A percentile compares a stretch with the other conserved stretches of the same genome.
phyloP scores from a whole-genome alignment of 2,888 invertebrate species.

The Creontiades dilutus region DNA sequence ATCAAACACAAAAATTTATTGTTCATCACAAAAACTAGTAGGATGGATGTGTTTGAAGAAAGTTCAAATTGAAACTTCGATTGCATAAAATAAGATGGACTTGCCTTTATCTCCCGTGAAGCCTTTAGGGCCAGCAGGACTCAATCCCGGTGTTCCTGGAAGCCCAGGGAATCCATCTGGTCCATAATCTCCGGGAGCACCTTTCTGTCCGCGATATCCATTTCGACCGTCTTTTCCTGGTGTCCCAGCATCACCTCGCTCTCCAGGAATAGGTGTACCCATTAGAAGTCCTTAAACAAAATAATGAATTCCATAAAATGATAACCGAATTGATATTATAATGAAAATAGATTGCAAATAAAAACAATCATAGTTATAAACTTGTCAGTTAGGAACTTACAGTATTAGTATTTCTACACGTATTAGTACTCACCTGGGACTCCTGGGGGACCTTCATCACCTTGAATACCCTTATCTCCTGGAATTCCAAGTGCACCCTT shows the following conservation, averaged over 20 bases:
- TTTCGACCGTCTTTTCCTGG: slow-evolving; percentile 77
- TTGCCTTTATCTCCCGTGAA: slow-evolving; percentile 74
- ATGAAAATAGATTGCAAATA: too few relatives aligned
- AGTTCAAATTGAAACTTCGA: too few relatives aligned
- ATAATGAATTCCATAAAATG: background rate
- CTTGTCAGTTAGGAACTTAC: too few relatives aligned
- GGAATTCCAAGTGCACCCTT: slow-evolving; percentile 63
- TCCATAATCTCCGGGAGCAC: slow-evolving; percentile 89
- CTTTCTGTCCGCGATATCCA: slow-evolving; percentile 86
- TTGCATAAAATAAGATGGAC: background rate
- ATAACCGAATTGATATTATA: too few relatives aligned
- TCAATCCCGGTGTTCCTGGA: slow-evolving; percentile 81
- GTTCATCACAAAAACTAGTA: too few relatives aligned
- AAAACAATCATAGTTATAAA: too few relatives aligned
- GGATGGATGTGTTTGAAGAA: too few relatives aligned
- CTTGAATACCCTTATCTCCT: slow-evolving; percentile 73
- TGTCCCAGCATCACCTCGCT: slow-evolving; percentile 76
- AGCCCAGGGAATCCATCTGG: slow-evolving; percentile 84
- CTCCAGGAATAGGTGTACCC: slow-evolving; percentile 47
- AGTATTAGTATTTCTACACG: too few relatives aligned
- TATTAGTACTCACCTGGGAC: slow-evolving; percentile 79
- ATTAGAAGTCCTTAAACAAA: slow-evolving; percentile 39
- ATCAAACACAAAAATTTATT: too few relatives aligned
- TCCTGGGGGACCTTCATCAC: slow-evolving; percentile 79
- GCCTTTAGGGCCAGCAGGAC: slow-evolving; percentile 80